Base-by-base conservation (phyloP, 1,140 invertebrate genomes). In the Adoxophyes honmai region DNA sequence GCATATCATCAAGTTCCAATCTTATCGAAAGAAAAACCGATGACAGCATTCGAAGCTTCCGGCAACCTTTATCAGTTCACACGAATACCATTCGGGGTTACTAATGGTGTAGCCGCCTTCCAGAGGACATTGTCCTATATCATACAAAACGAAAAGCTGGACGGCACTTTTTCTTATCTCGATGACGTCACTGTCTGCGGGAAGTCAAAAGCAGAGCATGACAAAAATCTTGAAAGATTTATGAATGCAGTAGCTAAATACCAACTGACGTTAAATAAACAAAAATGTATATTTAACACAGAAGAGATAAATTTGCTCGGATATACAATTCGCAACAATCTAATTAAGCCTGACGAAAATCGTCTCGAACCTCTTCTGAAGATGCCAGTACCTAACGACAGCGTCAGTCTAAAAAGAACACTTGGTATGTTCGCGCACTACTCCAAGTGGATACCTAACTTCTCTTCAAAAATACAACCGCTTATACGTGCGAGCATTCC, bases 151-250 rank as follows among this genome's bases (percentile, higher is more conserved):
- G 21, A 52, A 39, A 33, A 61, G 6, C 35, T 68, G 9, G 34
- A 52, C 34, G 52, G 35, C 6, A 59, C 53, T 14, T 60, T 37
- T 36, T 39, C 53, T 4, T 68, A 68, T 44, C 15, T 64, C 11
- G 58, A 68, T 13, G 59, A 61, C 44, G 42, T 68, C 14, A 67
- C 65, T 3, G 18, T 66, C 28, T 66, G 60, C 48, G 54, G 57
- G 1, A 57, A 39, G 38, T 28, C 36, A 54, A 54, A 62, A 44
- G 34, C 57, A 15, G 55, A 57, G 37, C 62, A 64, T 36, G 55
- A 64, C 14, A 14, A 28, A 6, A 60, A 64, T 39, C 14, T 64
- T 1, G 36, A 16, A 21, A 34, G 53, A 63, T 28, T 28, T 6
- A 28, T 28, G 6, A 28, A 2, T 3, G 21, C 21, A 28, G 21